Percentiles rank a stretch among this genome's conserved stretches.
These are phyloP conservation scores for Falco cherrug DNA, from an alignment of 2,797 vertebrate genomes.

Conservation along the genomic window DNA sequence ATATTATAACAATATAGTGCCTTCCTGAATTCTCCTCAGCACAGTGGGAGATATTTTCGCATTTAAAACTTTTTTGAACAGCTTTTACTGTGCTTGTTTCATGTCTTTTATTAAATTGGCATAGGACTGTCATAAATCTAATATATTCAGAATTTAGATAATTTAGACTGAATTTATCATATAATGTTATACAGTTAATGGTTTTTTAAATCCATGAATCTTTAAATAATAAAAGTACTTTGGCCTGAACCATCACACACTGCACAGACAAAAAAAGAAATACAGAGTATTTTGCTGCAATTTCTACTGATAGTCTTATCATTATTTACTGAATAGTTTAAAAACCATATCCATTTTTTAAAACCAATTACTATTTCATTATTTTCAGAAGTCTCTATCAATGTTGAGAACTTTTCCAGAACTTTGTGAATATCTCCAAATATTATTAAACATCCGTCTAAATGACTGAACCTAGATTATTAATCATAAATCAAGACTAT, in stretches of 20 bases:
- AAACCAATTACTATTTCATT: not conserved
- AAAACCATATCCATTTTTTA: accelerated
- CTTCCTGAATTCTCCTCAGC: not conserved
- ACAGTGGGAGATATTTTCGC: not conserved
- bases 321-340: not conserved
- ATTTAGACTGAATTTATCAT: not conserved
- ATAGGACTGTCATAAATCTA: not conserved
- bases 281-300: not conserved
- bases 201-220: not conserved
- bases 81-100: not conserved
- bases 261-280: not conserved
- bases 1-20: not conserved
- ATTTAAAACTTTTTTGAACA: not conserved
- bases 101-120: not conserved
- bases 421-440: not conserved
- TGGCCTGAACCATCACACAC: not conserved
- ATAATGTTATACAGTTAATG: not conserved
- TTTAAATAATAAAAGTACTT: not conserved
- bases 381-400: not conserved
- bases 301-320: not conserved
- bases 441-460: not conserved
- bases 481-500: not conserved
- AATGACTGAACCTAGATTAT: not conserved
- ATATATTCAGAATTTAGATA: not conserved
- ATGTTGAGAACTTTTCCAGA: not conserved